These are phyloP conservation scores for Syngnathus rostellatus DNA, from an alignment of 2,797 vertebrate species.

Conservation along the genomic window DNA sequence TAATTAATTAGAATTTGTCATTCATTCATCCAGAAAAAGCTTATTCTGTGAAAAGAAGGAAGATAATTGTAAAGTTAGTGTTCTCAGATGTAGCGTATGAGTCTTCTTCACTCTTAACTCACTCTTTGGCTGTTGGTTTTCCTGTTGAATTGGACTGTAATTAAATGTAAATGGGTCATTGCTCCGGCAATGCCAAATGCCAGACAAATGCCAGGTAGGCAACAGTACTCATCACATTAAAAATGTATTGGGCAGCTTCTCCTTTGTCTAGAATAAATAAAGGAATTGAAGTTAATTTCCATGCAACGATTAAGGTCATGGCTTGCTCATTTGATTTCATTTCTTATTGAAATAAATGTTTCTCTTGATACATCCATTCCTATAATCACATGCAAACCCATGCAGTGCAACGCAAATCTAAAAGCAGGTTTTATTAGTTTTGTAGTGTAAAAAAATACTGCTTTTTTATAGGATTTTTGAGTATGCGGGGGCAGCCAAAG, in stretches of 20 bases:
- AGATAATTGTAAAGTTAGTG: background rate
- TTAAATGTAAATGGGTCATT: conserved; percentile 15
- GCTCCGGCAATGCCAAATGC: background rate
- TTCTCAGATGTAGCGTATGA: background rate
- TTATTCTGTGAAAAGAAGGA: background rate
- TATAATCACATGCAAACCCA: background rate
- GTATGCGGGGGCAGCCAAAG: background rate
- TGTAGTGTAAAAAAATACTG: background rate
- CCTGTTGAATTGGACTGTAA: conserved; percentile 7
- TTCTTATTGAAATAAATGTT: background rate
- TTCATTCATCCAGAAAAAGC: conserved; percentile 12
- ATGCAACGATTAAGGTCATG: background rate
- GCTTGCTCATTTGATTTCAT: background rate
- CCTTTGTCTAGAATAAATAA: background rate
- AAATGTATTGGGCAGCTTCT: background rate
- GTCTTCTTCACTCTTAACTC: background rate
- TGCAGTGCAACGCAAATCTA: background rate
- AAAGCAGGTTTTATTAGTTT: background rate
- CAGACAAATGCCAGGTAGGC: background rate
- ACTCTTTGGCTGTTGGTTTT: conserved; percentile 10
- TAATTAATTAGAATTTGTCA: no score
- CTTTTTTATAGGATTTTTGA: background rate
- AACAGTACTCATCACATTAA: background rate
- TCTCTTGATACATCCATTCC: background rate
- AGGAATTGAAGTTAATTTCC: background rate